phyloP scores from a whole-genome alignment of 2,888 invertebrate species.

The Meandrusa payeni region DNA sequence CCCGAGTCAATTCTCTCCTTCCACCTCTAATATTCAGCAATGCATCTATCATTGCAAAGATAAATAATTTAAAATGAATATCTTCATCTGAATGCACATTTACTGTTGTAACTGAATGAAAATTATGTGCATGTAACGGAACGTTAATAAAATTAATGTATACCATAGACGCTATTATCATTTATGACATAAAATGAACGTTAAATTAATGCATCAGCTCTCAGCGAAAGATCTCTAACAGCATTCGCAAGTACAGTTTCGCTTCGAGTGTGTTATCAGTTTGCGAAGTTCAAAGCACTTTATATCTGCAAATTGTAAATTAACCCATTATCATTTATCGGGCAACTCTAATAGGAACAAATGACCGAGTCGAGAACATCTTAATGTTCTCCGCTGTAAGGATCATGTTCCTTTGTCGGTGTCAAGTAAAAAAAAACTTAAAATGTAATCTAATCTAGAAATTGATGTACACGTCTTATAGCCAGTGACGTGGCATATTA shows the following conservation, averaged over 20 bases:
- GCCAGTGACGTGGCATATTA: too few species aligned
- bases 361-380: conserved; percentile 9
- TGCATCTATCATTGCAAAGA: too few species aligned
- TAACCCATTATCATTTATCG: conserved; percentile 20
- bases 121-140: background rate
- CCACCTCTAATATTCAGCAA: too few species aligned
- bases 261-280: conserved; percentile 5
- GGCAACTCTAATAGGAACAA: conserved; percentile 8
- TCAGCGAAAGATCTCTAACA: background rate
- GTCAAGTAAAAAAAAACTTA: too few species aligned
- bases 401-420: conserved; percentile 8
- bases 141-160: background rate
- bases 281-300: conserved; percentile 3
- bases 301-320: conserved; percentile 21
- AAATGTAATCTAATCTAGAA: too few species aligned
- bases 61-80: too few species aligned
- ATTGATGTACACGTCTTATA: too few species aligned
- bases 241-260: conserved; percentile 1
- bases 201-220: conserved; percentile 10
- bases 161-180: background rate
- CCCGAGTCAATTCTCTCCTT: too few species aligned
- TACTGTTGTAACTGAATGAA: too few species aligned
- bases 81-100: too few species aligned
- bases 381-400: background rate
- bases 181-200: conserved; percentile 3